These are phyloP conservation scores for Rhagonycha fulva DNA, from an alignment of 2,888 invertebrate species.

Conservation along the genomic window DNA sequence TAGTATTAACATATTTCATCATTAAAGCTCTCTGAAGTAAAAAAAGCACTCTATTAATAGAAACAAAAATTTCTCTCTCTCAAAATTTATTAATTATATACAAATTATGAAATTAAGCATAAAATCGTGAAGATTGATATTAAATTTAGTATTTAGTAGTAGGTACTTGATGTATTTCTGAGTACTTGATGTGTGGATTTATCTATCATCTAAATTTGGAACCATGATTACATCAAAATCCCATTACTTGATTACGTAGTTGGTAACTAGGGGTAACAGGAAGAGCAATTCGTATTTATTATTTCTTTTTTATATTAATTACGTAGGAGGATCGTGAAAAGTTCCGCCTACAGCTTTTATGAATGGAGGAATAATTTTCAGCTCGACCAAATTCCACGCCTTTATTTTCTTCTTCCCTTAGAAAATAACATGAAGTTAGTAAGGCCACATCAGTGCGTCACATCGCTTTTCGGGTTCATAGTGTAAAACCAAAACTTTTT, in stretches of 20 bases:
- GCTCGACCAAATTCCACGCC: slow-evolving; percentile 25
- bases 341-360: slow-evolving; percentile 20
- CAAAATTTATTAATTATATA: not conserved
- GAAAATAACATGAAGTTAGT: slow-evolving; percentile 14
- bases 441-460: not conserved
- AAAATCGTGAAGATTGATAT: not conserved
- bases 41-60: too few species aligned
- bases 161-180: not conserved
- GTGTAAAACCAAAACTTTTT: not conserved
- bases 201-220: not conserved
- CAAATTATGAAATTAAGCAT: not conserved
- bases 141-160: not conserved
- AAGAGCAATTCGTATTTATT: not conserved
- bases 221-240: not conserved
- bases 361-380: slow-evolving; percentile 28
- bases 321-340: slow-evolving; percentile 26
- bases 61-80: too few species aligned
- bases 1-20: too few species aligned
- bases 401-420: slow-evolving; percentile 15
- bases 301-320: slow-evolving; percentile 22
- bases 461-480: not conserved
- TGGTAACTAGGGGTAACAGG: not conserved
- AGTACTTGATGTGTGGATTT: not conserved
- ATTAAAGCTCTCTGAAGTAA: too few species aligned
- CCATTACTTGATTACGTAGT: not conserved